Base-by-base conservation (phyloP, 1,140 invertebrate genomes). In the Oryctes rhinoceros region DNA sequence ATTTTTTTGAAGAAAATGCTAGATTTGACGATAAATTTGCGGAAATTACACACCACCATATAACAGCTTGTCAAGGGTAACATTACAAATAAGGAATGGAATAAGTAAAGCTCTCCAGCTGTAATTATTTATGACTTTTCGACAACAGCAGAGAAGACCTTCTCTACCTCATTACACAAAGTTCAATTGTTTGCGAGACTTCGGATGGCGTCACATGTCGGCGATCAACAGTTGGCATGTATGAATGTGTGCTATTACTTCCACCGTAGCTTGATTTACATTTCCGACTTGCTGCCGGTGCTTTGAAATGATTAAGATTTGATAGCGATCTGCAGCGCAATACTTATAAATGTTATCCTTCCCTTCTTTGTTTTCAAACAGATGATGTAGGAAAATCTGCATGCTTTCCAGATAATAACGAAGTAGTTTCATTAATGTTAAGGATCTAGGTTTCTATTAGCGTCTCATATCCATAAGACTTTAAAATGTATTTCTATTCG, bases 261-360 rank as follows among this genome's bases (percentile, higher is more conserved):
- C 67, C 30, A 74, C 6, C 1, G 71, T 35, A 74, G 15, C 71
- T 74, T 74, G 71, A 74, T 74, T 74, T 74, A 74, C 71, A 74
- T 74, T 20, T 74, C 71, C 71, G 71, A 74, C 37, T 74, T 39
- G 71, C 30, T 62, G 53, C 53, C 15, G 13, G 15, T 62, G 53
- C 20, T 20, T 20, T 62, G 15, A 18, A 1, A 62, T 20, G 53
- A 62, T 62, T 20, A 62, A 62, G 53, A 62, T 62, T 62, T 62
- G 53, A 62, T 62, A 62, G 13, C 7, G 53, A 62, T 62, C 53
- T 7, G 15, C 4, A 10, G 53, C 20, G 7, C 13, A 5, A 15
- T 62, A 62, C 9, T 62, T 74, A 74, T 35, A 30, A 7, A 15
- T 74, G 0, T 15, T 35, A 24, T 35, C 18, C 71, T 35, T 10